phyloP scores from a whole-genome alignment of 2,888 invertebrate species.

The Apantesis nais region DNA sequence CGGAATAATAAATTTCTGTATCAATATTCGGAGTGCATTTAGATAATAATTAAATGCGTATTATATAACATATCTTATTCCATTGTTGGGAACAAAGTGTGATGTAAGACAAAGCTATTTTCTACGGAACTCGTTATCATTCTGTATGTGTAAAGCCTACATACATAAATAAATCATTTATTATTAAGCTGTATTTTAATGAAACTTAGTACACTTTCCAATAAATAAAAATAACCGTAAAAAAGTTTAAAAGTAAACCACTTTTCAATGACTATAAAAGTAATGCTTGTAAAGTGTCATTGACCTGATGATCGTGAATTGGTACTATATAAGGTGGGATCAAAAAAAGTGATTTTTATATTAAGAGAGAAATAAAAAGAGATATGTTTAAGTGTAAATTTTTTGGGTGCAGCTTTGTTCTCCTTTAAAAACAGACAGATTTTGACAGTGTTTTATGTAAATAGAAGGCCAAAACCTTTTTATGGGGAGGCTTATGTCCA shows the following conservation, averaged over 20 bases:
- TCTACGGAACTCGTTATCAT: slow-evolving; percentile 77
- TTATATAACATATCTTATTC: slow-evolving; percentile 32
- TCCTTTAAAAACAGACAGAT: too few relatives aligned
- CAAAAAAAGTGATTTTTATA: too few relatives aligned
- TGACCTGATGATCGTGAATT: neutral
- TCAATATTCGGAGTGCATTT: slow-evolving; percentile 46
- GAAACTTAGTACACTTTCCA: slow-evolving; percentile 40
- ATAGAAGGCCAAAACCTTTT: too few relatives aligned
- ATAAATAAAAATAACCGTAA: slow-evolving; percentile 3
- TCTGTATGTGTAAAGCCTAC: slow-evolving; percentile 55
- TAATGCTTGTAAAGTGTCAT: neutral
- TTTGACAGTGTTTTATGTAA: too few relatives aligned
- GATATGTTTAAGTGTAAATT: too few relatives aligned
- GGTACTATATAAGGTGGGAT: neutral
- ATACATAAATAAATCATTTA: slow-evolving; percentile 22
- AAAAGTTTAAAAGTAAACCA: neutral
- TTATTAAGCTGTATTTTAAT: slow-evolving; percentile 17
- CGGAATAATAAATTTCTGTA: slow-evolving; percentile 17
- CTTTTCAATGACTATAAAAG: neutral
- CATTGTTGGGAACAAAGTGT: slow-evolving; percentile 31
- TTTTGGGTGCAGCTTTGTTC: too few relatives aligned
- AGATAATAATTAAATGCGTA: slow-evolving; percentile 37
- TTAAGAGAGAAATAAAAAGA: too few relatives aligned
- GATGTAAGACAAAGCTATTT: slow-evolving; percentile 63
- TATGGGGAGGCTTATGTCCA: too few relatives aligned